phyloP scores from a whole-genome alignment of 2,888 invertebrate genomes.

The Drosophila siamana region DNA sequence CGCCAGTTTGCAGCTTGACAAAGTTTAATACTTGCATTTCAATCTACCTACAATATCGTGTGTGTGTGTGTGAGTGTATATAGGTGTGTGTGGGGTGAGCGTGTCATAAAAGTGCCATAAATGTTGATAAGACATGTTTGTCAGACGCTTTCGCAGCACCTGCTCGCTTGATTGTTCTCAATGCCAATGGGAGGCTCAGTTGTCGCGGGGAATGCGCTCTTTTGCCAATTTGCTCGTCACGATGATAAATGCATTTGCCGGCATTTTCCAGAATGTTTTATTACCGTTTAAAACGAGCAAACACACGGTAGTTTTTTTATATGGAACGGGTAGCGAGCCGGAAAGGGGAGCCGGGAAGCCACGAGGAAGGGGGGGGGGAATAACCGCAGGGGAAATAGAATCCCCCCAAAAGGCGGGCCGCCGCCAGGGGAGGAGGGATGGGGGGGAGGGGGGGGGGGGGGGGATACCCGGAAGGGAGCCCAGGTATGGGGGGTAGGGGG shows the following conservation, averaged over 20 bases:
- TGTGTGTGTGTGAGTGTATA: neutral
- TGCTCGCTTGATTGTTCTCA: conserved; percentile 45
- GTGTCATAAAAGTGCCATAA: conserved; percentile 69
- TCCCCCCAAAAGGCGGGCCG: too few relatives aligned
- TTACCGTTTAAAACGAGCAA: conserved; percentile 27
- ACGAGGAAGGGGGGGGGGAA: too few relatives aligned
- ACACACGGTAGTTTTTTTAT: neutral
- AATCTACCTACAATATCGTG: neutral
- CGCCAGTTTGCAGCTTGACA: conserved; percentile 39
- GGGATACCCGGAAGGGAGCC: too few relatives aligned
- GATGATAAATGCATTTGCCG: conserved; percentile 56
- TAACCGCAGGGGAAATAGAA: too few relatives aligned
- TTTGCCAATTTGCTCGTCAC: conserved; percentile 54
- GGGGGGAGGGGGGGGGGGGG: too few relatives aligned
- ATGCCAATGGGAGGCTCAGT: conserved; percentile 9
- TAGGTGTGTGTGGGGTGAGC: conserved; percentile 17
- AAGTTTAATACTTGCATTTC: conserved; percentile 40
- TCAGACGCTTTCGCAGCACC: conserved; percentile 41
- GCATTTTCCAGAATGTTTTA: conserved; percentile 57
- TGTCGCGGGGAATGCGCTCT: conserved; percentile 15
- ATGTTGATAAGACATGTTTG: conserved; percentile 77
- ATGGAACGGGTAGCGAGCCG: too few relatives aligned
- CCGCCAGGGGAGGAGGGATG: too few relatives aligned
- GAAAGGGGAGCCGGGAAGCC: too few relatives aligned
- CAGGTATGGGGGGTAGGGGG: too few relatives aligned